Conservation (phyloP, 2,888 invertebrate genomes). For the Cepaea hortensis region DNA sequence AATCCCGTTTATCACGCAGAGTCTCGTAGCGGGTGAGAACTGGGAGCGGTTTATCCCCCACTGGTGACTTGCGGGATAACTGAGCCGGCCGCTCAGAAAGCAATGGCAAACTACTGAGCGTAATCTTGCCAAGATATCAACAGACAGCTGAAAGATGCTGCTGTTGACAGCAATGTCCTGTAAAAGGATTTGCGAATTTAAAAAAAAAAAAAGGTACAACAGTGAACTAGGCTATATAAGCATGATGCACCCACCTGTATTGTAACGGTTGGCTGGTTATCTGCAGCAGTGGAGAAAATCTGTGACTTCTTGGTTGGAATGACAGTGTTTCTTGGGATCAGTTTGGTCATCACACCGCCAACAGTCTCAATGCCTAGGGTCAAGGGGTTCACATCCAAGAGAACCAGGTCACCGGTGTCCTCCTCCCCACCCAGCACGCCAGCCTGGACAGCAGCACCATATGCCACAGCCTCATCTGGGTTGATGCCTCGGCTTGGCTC, state of each 20-base stretch:
- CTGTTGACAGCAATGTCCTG: too few species aligned
- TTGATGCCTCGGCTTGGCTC: constrained; percentile 98
- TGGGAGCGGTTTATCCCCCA: too few species aligned
- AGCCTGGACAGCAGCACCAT: constrained; percentile 98
- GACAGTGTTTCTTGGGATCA: constrained; percentile 97
- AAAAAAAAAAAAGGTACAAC: too few species aligned
- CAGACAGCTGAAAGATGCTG: too few species aligned
- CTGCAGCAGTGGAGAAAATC: constrained; percentile 98
- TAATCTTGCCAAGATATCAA: too few species aligned
- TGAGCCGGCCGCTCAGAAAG: too few species aligned
- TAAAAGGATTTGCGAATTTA: too few species aligned
- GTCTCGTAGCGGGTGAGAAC: too few species aligned
- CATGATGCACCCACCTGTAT: constrained; percentile 82
- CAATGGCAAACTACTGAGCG: too few species aligned
- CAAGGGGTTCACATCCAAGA: constrained; percentile 97
- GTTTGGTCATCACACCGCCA: constrained; percentile 99
- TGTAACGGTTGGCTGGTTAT: constrained; percentile 99
- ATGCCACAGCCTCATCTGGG: constrained; percentile 99
- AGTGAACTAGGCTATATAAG: background rate
- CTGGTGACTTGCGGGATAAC: too few species aligned
- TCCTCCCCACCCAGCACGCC: constrained; percentile 98
- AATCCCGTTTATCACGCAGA: too few species aligned
- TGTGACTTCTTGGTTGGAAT: constrained; percentile 99
- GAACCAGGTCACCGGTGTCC: constrained; percentile 93
- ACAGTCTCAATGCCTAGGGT: constrained; percentile 99